These are phyloP conservation scores for Ophion slaviceki DNA, from an alignment of 2,888 invertebrate species.

Conservation along the genomic window DNA sequence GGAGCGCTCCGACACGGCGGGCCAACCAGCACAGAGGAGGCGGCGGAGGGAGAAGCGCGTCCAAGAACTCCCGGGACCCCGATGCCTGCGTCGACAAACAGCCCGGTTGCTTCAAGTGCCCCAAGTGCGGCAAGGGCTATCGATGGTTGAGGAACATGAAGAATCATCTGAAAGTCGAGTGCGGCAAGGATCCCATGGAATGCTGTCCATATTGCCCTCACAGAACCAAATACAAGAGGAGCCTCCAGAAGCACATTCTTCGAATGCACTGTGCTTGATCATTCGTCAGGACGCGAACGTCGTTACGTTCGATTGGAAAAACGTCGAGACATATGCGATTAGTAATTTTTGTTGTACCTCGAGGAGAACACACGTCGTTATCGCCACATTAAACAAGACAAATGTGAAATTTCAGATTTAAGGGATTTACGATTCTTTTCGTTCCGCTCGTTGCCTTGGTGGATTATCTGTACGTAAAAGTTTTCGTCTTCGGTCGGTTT, in stretches of 20 bases:
- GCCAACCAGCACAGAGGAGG: slow-evolving; percentile 25
- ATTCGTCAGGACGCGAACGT: background rate
- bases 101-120: slow-evolving; percentile 83
- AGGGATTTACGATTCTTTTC: background rate
- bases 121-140: slow-evolving; percentile 86
- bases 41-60: background rate
- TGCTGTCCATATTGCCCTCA: slow-evolving; percentile 85
- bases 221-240: slow-evolving; percentile 85
- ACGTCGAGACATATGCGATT: slow-evolving; percentile 36
- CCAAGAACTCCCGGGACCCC: slow-evolving; percentile 47
- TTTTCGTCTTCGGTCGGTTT: background rate
- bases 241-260: slow-evolving; percentile 84
- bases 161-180: slow-evolving; percentile 86
- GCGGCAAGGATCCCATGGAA: slow-evolving; percentile 86
- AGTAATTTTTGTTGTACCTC: slow-evolving; percentile 61
- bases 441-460: slow-evolving; percentile 7
- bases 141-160: slow-evolving; percentile 86
- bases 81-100: slow-evolving; percentile 71
- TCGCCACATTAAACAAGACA: slow-evolving; percentile 36
- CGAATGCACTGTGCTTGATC: slow-evolving; percentile 77
- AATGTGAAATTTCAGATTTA: slow-evolving; percentile 17
- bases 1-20: slow-evolving; percentile 33
- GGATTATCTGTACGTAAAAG: background rate
- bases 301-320: background rate
- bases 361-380: slow-evolving; percentile 54